These are phyloP conservation scores for Notothenia coriiceps DNA, from an alignment of 2,113 vertebrate species.

Conservation along the genomic window DNA sequence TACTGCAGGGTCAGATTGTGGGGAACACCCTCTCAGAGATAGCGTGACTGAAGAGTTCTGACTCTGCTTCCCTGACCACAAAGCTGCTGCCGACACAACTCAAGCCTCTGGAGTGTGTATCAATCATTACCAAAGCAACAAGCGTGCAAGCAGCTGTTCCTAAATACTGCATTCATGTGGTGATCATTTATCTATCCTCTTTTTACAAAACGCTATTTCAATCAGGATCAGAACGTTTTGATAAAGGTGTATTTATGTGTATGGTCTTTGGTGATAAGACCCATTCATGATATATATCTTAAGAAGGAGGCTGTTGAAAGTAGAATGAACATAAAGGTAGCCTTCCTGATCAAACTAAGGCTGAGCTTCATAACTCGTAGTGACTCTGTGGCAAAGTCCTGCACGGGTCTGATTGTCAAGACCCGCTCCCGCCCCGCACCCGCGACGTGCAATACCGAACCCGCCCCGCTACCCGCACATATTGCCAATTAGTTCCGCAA, in stretches of 20 bases:
- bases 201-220: background rate
- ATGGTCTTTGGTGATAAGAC: no score
- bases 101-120: constrained; percentile 18
- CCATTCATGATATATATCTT: no score
- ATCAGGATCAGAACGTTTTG: no score
- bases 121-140: constrained; percentile 17
- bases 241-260: no score
- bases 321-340: no score
- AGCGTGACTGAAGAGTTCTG: constrained; percentile 30
- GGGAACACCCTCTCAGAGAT: constrained; percentile 36
- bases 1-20: background rate
- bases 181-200: background rate
- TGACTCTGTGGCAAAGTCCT: background rate
- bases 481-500: no score
- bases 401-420: no score
- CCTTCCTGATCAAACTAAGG: no score
- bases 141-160: constrained; percentile 16
- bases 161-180: background rate
- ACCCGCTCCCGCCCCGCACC: no score
- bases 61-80: constrained; percentile 41
- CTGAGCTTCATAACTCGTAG: background rate
- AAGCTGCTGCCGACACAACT: constrained; percentile 17
- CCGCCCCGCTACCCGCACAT: no score
- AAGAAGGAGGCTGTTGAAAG: no score
- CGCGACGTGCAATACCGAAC: no score